Base-by-base conservation (phyloP, 1,140 invertebrate genomes). In the Physella acuta region DNA sequence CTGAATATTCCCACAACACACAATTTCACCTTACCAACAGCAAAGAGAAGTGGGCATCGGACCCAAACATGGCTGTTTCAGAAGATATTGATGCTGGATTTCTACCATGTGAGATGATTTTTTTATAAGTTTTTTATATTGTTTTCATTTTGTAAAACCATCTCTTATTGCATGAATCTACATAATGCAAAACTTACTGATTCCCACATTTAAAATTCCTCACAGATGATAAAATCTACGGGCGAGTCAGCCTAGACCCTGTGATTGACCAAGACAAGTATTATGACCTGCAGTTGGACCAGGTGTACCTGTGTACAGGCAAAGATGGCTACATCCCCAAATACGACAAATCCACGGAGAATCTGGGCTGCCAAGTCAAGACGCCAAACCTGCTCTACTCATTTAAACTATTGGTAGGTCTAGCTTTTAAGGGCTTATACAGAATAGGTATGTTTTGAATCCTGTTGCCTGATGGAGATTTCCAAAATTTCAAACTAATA, bases 301-400 rank as follows among this genome's bases (percentile, higher is more conserved):
- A 86, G 72, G 84, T 85, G 39, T 86, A 85, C 73, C 24, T 86
- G 8, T 86, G 85, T 71, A 79, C 83, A n/a, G 85, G 85, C 0
- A 81, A 82, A 49, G 83, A 85, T 70, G 85, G 85, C 17, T 86
- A 85, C 74, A 79, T 86, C 56, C 85, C 85, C 28, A 85, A 82
- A 73, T 86, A 85, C 64, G 76, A 83, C 53, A 85, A 85, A 0
- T 72, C 74, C n/a, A 79, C 78, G 28, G 58, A 73, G 14, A 81
- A 86, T 71, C 86, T 80, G 73, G 85, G 85, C 26, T 86, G 85
- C 71, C 73, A 84, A 5, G 79, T 81, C 8, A 66, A 81, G n/a
- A 79, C 82, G 0, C 68, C 77, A 20, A 82, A 83, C 49, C 75
- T 86, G 1, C 76, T 82, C 31, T 72, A 85, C 64, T 71, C 78